Percentiles rank a stretch among this genome's conserved stretches.
phyloP scores from a whole-genome alignment of 2,888 invertebrate species.

The Caenorhabditis drosophilae region DNA sequence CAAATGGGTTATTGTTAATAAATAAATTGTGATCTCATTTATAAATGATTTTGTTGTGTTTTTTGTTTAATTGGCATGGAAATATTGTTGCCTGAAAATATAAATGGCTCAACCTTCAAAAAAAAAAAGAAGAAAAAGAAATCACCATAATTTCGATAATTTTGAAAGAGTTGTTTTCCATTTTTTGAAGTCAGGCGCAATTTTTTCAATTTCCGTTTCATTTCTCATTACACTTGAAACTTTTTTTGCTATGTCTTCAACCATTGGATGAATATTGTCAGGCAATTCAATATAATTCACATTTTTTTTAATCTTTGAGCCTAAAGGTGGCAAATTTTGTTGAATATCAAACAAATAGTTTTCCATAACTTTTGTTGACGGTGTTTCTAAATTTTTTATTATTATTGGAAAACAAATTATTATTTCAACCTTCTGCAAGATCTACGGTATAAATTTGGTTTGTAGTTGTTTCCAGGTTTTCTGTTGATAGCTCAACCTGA shows the following conservation, averaged over 20 bases:
- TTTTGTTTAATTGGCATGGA: conserved; percentile 8
- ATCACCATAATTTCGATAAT: too few relatives aligned
- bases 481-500: background rate
- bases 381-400: conserved; percentile 19
- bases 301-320: conserved; percentile 25
- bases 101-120: too few relatives aligned
- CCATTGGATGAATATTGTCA: conserved; percentile 24
- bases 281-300: conserved; percentile 20
- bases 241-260: conserved; percentile 12
- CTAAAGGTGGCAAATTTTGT: conserved; percentile 34
- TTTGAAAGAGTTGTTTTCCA: background rate
- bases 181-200: conserved; percentile 1
- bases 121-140: too few relatives aligned
- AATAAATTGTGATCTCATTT: background rate
- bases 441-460: conserved; percentile 29
- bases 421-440: conserved; percentile 18
- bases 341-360: conserved; percentile 6
- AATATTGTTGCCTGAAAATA: conserved; percentile 25
- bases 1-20: too few relatives aligned
- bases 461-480: conserved; percentile 10
- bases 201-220: conserved; percentile 11
- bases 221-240: conserved; percentile 19
- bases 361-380: conserved; percentile 10
- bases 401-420: background rate
- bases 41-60: background rate